Percentiles rank a stretch among this genome's conserved stretches.
Conservation (phyloP, 2,113 vertebrate species). For the Haliaeetus leucogaster region DNA sequence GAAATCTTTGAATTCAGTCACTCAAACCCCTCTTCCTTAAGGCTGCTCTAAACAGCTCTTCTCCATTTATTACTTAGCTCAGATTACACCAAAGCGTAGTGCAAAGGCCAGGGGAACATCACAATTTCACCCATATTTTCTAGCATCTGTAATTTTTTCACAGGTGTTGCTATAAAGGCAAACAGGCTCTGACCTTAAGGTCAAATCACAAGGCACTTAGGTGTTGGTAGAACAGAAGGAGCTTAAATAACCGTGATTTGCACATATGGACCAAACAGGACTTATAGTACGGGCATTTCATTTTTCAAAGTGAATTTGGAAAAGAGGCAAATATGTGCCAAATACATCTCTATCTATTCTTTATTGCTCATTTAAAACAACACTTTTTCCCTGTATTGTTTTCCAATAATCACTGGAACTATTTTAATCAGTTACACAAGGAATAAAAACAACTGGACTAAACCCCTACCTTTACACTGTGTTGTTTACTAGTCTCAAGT, state of each 20-base stretch:
- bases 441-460: neutral
- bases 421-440: neutral
- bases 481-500: neutral
- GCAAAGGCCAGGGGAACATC: conserved; percentile 64
- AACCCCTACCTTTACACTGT: neutral
- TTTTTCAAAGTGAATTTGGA: conserved; percentile 23
- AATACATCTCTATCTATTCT: neutral
- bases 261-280: conserved; percentile 61
- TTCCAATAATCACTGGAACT: neutral
- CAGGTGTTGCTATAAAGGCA: conserved; percentile 73
- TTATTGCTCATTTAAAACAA: neutral
- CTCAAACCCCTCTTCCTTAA: neutral
- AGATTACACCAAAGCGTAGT: conserved; percentile 54
- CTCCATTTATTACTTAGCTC: conserved; percentile 46
- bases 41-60: conserved; percentile 8
- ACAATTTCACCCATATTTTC: conserved; percentile 72
- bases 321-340: neutral
- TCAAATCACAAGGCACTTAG: conserved; percentile 55
- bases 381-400: neutral
- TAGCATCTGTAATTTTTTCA: conserved; percentile 65
- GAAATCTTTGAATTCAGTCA: neutral
- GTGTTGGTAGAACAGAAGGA: conserved; percentile 70
- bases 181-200: conserved; percentile 68
- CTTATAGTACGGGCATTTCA: neutral
- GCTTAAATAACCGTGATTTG: conserved; percentile 37